These are phyloP conservation scores for Pachliopta kotzebuea DNA, from an alignment of 2,888 invertebrate genomes.

Conservation along the genomic window DNA sequence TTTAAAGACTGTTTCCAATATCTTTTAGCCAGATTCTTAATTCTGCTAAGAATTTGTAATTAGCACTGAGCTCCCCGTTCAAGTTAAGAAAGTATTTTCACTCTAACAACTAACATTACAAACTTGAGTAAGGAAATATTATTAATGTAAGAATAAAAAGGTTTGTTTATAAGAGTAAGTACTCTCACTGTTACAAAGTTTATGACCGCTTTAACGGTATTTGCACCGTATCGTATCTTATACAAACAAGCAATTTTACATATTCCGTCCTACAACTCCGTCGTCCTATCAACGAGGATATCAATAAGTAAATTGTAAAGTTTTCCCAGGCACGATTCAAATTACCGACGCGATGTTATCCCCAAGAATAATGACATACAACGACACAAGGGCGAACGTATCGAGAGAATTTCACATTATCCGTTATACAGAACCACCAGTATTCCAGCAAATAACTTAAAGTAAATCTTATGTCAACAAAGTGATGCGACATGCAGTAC, in stretches of 20 bases:
- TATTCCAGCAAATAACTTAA: neutral
- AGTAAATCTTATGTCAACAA: neutral
- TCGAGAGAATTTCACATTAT: constrained; percentile 23
- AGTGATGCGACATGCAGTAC: too few relatives aligned
- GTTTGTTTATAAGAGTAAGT: neutral
- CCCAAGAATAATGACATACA: constrained; percentile 22
- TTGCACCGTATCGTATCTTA: neutral
- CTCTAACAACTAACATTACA: neutral
- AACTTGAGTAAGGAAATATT: neutral
- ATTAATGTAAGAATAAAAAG: neutral
- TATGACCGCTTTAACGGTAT: neutral
- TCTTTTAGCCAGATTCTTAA: too few relatives aligned
- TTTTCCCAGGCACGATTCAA: constrained; percentile 51
- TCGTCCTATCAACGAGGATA: constrained; percentile 29
- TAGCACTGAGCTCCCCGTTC: neutral
- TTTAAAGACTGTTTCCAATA: too few relatives aligned
- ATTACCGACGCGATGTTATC: constrained; percentile 42
- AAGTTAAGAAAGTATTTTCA: neutral
- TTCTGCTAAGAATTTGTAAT: too few relatives aligned
- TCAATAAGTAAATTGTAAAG: constrained; percentile 35
- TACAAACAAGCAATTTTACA: constrained; percentile 1
- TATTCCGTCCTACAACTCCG: constrained; percentile 4
- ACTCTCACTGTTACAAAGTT: neutral
- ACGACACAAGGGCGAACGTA: constrained; percentile 32
- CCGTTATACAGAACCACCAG: neutral